These are phyloP conservation scores for Pyralis farinalis DNA, from an alignment of 2,888 invertebrate species.

Conservation along the genomic window DNA sequence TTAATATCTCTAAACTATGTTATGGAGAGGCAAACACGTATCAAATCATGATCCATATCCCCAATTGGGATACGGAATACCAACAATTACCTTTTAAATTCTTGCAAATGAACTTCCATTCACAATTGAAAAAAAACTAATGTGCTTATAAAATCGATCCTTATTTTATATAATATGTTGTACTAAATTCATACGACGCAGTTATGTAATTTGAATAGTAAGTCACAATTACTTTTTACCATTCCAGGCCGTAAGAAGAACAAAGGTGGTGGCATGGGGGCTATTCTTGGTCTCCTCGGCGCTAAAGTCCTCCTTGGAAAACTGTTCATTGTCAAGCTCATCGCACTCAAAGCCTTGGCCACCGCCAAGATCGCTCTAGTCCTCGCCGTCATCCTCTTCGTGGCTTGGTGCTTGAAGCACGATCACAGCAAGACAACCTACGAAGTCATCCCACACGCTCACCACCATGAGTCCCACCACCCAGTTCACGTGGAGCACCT, in stretches of 20 bases:
- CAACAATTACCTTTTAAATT: too few relatives aligned
- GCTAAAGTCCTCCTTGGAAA: constrained; percentile 68
- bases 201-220: too few relatives aligned
- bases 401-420: constrained; percentile 66
- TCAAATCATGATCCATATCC: too few relatives aligned
- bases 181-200: too few relatives aligned
- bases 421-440: constrained; percentile 70
- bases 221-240: constrained; percentile 3
- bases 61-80: too few relatives aligned
- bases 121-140: too few relatives aligned
- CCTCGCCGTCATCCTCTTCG: constrained; percentile 85
- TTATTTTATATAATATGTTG: too few relatives aligned
- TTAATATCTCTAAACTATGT: too few relatives aligned
- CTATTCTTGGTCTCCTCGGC: constrained; percentile 83
- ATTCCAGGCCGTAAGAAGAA: constrained; percentile 86
- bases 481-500: constrained; percentile 81
- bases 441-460: constrained; percentile 68
- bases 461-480: constrained; percentile 82
- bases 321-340: constrained; percentile 88
- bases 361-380: constrained; percentile 91
- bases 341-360: constrained; percentile 90
- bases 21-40: too few relatives aligned
- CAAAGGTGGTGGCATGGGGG: constrained; percentile 84
- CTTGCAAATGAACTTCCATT: too few relatives aligned
- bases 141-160: too few relatives aligned